Percentiles rank a stretch among this genome's conserved stretches.
Evolutionary conservation across 2,888 invertebrate genomes (phyloP).

Genomic region (Meloe dianella): DNA sequence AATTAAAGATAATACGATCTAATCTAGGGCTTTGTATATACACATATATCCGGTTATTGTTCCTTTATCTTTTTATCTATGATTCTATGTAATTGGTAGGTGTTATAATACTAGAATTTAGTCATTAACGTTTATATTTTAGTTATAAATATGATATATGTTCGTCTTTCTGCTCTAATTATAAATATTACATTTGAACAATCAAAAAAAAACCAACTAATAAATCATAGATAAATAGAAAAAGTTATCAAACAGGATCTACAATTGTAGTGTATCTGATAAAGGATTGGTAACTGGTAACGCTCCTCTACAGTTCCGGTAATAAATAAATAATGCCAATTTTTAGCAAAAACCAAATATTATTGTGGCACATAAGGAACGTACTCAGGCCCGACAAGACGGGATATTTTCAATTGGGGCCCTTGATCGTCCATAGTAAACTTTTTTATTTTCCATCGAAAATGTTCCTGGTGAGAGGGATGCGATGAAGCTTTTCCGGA

Average conservation of each 20-base stretch:
- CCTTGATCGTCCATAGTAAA: too few species aligned
- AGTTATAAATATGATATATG: background rate
- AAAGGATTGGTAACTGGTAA: conserved; percentile 4
- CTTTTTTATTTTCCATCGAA: too few species aligned
- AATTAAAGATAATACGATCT: background rate
- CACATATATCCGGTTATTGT: conserved; percentile 6
- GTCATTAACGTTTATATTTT: background rate
- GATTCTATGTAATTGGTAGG: background rate
- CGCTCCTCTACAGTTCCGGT: background rate
- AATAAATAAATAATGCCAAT: conserved; percentile 4
- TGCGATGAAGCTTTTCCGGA: too few species aligned
- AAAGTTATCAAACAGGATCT: conserved; percentile 5
- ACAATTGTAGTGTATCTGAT: background rate
- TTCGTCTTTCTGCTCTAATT: background rate
- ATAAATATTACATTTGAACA: background rate
- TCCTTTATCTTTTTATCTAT: background rate
- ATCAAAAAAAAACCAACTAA: background rate
- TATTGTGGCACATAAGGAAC: too few species aligned
- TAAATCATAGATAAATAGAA: background rate
- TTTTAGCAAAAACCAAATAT: too few species aligned
- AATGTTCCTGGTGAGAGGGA: too few species aligned
- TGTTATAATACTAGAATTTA: conserved; percentile 5
- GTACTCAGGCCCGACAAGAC: too few species aligned
- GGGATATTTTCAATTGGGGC: too few species aligned
- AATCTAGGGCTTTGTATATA: background rate